These are phyloP conservation scores for Matsumurasca onukii DNA, from an alignment of 1,140 invertebrate species.

Conservation along the genomic window DNA sequence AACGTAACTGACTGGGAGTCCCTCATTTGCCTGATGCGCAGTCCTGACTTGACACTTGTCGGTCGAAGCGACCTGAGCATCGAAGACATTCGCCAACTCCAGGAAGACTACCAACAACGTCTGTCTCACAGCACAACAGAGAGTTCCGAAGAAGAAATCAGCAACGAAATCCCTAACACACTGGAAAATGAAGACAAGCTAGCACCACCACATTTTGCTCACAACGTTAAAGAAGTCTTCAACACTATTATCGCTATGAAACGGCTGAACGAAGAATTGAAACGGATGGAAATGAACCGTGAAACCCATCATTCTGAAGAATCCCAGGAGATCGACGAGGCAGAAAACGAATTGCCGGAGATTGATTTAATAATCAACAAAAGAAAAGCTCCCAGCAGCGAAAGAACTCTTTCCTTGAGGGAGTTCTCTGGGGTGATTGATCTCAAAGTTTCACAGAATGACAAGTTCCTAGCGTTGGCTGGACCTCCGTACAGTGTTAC, in stretches of 20 bases:
- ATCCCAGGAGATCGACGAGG: not conserved
- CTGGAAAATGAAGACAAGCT: not conserved
- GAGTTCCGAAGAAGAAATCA: slow-evolving; percentile 46
- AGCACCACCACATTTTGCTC: slow-evolving; percentile 12
- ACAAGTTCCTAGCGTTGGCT: slow-evolving; percentile 35
- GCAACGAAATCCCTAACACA: slow-evolving; percentile 23
- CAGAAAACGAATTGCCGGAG: not conserved
- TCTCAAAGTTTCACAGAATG: slow-evolving; percentile 36
- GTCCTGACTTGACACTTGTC: slow-evolving; percentile 61
- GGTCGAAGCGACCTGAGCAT: slow-evolving; percentile 61
- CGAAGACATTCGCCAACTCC: slow-evolving; percentile 35
- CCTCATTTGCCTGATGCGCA: slow-evolving; percentile 60
- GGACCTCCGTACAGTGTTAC: slow-evolving; percentile 39
- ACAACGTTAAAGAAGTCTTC: slow-evolving; percentile 14
- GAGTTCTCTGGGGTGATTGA: slow-evolving; percentile 39
- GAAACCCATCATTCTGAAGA: not conserved
- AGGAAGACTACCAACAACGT: not conserved
- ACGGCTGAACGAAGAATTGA: not conserved
- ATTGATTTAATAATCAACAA: slow-evolving; percentile 12
- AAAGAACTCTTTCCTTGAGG: not conserved
- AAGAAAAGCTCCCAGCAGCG: not conserved
- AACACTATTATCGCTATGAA: slow-evolving; percentile 14
- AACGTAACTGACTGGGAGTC: slow-evolving; percentile 54
- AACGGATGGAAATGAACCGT: not conserved
- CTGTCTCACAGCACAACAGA: slow-evolving; percentile 54